Conservation (phyloP, 2,797 vertebrate genomes). For the Hyperoplus lanceolatus region DNA sequence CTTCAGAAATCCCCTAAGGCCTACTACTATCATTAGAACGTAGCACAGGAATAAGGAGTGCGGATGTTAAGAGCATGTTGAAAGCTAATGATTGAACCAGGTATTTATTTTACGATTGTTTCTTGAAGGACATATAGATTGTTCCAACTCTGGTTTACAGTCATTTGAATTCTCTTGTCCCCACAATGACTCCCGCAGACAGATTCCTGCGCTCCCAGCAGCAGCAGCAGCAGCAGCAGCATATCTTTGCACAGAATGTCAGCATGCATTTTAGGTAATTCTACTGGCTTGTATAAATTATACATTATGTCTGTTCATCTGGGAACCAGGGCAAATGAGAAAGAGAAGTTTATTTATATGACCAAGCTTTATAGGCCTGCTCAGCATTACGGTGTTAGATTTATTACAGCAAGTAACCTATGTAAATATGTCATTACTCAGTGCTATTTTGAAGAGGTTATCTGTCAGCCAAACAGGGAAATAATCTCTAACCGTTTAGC, state of each 20-base stretch:
- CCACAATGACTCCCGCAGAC: slow-evolving; percentile 17
- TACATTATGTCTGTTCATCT: not conserved
- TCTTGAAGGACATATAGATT: not conserved
- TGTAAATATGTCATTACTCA: not conserved
- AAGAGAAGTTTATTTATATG: not conserved
- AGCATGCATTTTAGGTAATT: slow-evolving; percentile 35
- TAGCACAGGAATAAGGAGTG: not conserved
- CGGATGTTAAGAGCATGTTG: not conserved
- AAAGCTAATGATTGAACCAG: not conserved
- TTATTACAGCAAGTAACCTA: not conserved
- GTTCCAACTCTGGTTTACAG: no score
- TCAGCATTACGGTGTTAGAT: not conserved
- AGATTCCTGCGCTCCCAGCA: slow-evolving; percentile 22
- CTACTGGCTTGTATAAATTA: not conserved
- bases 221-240: slow-evolving; percentile 1
- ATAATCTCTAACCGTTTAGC: not conserved
- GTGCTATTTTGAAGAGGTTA: not conserved
- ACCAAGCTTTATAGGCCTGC: not conserved
- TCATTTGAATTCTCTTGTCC: not conserved
- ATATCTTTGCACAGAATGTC: slow-evolving; percentile 48
- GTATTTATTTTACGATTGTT: not conserved
- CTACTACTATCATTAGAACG: not conserved
- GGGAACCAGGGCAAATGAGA: not conserved
- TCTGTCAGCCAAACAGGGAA: not conserved
- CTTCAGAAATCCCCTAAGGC: not conserved